Percentiles rank a stretch among this genome's conserved stretches.
Conservation (phyloP, 2,888 invertebrate genomes). For the Alloscopus bannaensis region DNA sequence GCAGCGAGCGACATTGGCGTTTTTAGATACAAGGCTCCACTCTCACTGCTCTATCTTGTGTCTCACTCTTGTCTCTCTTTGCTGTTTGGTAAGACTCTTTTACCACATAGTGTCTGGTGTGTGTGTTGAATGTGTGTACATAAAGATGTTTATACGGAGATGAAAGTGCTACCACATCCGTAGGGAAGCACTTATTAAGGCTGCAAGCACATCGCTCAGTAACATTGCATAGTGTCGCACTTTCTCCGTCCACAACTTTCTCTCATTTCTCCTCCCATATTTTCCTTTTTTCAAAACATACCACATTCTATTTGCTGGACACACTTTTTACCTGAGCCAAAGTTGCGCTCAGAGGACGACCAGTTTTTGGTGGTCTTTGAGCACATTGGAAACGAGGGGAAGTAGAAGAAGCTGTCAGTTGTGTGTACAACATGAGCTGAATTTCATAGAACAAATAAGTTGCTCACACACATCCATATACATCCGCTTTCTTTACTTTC, state of each 20-base stretch:
- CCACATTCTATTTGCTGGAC: conserved; percentile 2
- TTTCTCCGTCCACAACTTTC: not conserved
- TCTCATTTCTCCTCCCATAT: conserved; percentile 11
- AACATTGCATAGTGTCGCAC: not conserved
- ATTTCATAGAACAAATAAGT: conserved; percentile 26
- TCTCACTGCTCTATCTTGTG: too few species aligned
- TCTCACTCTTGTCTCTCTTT: too few species aligned
- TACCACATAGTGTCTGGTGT: too few species aligned
- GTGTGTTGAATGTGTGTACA: conserved; percentile 6
- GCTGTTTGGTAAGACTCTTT: not conserved
- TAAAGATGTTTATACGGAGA: conserved; percentile 1
- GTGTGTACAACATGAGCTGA: conserved; percentile 19
- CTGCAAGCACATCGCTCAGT: conserved; percentile 22
- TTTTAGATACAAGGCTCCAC: too few species aligned
- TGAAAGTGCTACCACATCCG: conserved; percentile 34
- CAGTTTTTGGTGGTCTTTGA: too few species aligned
- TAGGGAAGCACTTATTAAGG: conserved; percentile 29
- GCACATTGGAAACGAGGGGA: conserved; percentile 6
- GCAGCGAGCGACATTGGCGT: too few species aligned
- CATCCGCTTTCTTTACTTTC: not conserved
- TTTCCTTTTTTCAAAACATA: not conserved
- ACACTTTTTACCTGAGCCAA: conserved; percentile 37
- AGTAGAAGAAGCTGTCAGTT: conserved; percentile 15
- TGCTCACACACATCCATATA: conserved; percentile 3
- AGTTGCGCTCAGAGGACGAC: conserved; percentile 19